phyloP scores from a whole-genome alignment of 2,888 invertebrate species.

The Apomyelois bistriatella region DNA sequence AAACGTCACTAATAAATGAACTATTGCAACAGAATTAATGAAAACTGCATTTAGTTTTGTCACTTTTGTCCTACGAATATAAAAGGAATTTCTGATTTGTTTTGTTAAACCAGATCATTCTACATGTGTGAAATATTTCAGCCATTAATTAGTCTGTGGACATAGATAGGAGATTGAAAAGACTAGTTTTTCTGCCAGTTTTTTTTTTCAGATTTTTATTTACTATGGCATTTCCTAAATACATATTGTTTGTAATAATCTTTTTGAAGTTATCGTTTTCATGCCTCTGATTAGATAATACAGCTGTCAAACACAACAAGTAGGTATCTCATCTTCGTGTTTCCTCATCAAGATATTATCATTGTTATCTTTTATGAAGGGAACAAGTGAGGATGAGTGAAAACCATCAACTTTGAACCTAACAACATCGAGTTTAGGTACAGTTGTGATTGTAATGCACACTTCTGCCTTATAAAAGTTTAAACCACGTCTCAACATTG shows the following conservation, averaged over 20 bases:
- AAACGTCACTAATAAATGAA: background rate
- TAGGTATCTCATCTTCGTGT: constrained; percentile 1
- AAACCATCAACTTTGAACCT: background rate
- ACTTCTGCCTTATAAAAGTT: background rate
- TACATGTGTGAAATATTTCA: too few species aligned
- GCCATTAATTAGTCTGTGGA: too few species aligned
- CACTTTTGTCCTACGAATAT: too few species aligned
- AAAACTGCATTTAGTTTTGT: too few species aligned
- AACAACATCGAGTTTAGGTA: background rate
- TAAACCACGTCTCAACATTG: constrained; percentile 2
- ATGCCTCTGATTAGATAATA: background rate
- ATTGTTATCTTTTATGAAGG: background rate
- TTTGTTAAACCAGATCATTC: too few species aligned
- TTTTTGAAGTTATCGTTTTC: background rate
- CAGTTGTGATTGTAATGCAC: background rate
- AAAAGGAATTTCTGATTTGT: too few species aligned
- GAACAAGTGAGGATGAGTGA: background rate
- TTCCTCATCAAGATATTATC: constrained; percentile 4
- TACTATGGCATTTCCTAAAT: background rate
- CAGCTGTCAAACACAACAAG: constrained; percentile 11
- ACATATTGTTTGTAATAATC: background rate
- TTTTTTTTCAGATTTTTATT: background rate
- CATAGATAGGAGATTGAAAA: too few species aligned
- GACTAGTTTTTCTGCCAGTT: too few species aligned
- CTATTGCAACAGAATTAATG: background rate